phyloP scores from a whole-genome alignment of 2,888 invertebrate genomes.

The Maniola hyperantus region DNA sequence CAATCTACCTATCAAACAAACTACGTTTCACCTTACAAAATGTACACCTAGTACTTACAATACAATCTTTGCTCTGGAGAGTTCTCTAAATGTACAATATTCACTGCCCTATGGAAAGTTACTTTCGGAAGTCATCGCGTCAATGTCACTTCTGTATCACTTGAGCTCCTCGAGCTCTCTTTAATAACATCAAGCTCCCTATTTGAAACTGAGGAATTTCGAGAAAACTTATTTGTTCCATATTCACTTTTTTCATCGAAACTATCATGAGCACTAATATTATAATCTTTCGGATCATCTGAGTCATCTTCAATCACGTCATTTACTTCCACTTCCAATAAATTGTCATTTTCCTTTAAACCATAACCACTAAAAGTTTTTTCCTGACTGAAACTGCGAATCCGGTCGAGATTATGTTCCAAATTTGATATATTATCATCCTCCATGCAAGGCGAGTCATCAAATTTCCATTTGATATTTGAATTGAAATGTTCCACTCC shows the following conservation, averaged over 20 bases:
- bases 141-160: conserved; percentile 79
- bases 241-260: conserved; percentile 75
- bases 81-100: conserved; percentile 69
- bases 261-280: conserved; percentile 59
- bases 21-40: conserved; percentile 31
- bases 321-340: conserved; percentile 76
- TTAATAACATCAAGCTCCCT: conserved; percentile 79
- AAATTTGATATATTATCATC: conserved; percentile 70
- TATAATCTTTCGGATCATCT: conserved; percentile 68
- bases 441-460: conserved; percentile 64
- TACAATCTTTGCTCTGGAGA: conserved; percentile 57
- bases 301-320: conserved; percentile 64
- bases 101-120: conserved; percentile 72
- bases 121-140: conserved; percentile 80
- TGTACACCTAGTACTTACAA: conserved; percentile 46
- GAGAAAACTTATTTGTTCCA: conserved; percentile 73
- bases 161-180: conserved; percentile 79
- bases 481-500: conserved; percentile 78
- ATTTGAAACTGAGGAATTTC: conserved; percentile 75
- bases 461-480: conserved; percentile 78
- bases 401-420: conserved; percentile 77
- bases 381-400: conserved; percentile 75
- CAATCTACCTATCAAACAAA: conserved; percentile 31
- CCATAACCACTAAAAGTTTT: conserved; percentile 66
- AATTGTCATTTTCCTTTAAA: conserved; percentile 67